phyloP scores from a whole-genome alignment of 2,113 vertebrate species.

The Crotalus viridis region DNA sequence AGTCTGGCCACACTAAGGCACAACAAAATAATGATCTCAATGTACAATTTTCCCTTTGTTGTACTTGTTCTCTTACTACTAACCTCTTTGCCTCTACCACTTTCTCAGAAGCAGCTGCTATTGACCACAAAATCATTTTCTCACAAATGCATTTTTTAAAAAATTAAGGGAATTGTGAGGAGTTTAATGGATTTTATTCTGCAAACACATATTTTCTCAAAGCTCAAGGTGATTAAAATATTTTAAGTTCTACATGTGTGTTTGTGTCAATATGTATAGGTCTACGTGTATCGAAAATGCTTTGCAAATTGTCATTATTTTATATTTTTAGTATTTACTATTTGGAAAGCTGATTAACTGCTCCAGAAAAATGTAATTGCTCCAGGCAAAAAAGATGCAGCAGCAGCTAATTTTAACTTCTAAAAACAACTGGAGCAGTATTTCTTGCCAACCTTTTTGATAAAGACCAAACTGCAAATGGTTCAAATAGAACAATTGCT shows the following conservation, averaged over 20 bases:
- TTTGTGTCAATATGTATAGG: not conserved
- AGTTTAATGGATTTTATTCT: not conserved
- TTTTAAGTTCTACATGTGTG: not conserved
- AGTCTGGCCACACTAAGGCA: constrained; percentile 84
- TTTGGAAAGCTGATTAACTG: not conserved
- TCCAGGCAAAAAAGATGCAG: not conserved
- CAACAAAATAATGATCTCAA: constrained; percentile 78
- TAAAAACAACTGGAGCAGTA: not conserved
- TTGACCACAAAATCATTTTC: constrained; percentile 72
- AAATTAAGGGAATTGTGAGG: not conserved
- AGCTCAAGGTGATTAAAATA: constrained; percentile 1
- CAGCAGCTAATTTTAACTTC: not conserved
- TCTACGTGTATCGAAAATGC: not conserved
- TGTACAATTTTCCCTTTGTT: constrained; percentile 89
- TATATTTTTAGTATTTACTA: not conserved
- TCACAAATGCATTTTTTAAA: not conserved
- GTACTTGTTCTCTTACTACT: constrained; percentile 76
- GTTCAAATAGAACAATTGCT: not conserved
- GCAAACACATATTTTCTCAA: not conserved
- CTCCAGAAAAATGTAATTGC: not conserved
- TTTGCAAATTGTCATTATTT: not conserved
- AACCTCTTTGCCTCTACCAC: constrained; percentile 80
- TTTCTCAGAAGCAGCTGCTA: constrained; percentile 81
- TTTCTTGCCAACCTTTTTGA: not conserved
- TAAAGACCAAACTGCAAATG: not conserved